Base-by-base conservation (phyloP, 2,113 vertebrate genomes). In the Chrysemys picta region DNA sequence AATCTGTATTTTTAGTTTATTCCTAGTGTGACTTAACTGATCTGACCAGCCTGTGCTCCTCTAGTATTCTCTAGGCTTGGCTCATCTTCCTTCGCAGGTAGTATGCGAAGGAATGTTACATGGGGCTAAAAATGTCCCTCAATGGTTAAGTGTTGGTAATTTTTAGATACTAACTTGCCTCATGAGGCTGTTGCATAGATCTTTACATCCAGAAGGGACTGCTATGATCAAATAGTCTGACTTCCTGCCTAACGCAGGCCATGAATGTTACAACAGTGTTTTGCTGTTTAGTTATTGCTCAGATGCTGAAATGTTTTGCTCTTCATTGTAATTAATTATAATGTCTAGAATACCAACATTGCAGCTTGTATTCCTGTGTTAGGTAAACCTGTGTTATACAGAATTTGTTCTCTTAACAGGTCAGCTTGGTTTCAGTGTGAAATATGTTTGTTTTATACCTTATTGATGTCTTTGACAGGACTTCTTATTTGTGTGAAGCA, bases 181-280 rank as follows among this genome's bases (percentile, higher is more conserved):
- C 12, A 62, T 62, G 59, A 31, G 27, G 5, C 17, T 22, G 3
- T n/a, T 72, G 7, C 5, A 10, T 22, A 42, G 38, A 29, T 29
- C 59, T 92, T 85, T 57, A 2, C 45, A 38, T 82, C 62, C 2
- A 49, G 45, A 49, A 79, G 47, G 72, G 14, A 24, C 2, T 11
- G 82, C 1, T 47, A 65, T 75, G n/a, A 13, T 38, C 88, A 85
- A 12, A 5, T 62, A 82, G 14, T 42, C 38, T 56, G 45, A 45
- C 45, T 42, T 87, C 62, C 10, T 91, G n/a, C 6, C 3, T 52
- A 81, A 50, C 3, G 5, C 3, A 59, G 84, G 21, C 57, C 4
- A 1, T 14, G 22, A 65, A 29, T 82, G 8, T 4, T 35, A 4
- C 31, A 24, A 27, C 0, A 3, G 1, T 80, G 2, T 2, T 59